Base-by-base conservation (phyloP, 2,888 invertebrate genomes). In the Melinaea marsaeus region DNA sequence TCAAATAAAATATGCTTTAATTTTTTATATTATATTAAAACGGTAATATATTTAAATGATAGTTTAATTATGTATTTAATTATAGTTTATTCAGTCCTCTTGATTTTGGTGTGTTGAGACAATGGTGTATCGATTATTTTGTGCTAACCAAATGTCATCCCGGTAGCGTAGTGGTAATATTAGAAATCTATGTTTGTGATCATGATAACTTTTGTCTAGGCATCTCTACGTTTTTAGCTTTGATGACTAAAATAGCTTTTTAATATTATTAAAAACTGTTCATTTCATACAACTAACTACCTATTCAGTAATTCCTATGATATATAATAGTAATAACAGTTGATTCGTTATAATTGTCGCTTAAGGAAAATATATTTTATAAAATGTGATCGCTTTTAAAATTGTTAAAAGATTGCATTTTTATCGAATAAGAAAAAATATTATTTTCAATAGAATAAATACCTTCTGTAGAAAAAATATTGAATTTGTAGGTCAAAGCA, bases 61-160 rank as follows among this genome's bases (percentile, higher is more conserved):
- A 32, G 32, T 51, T 57, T 55, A 13, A 58, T 37, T 69, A 69
- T 76, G 75, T 78, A 75, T 75, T 61, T 64, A 65, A 64, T 61
- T 66, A 55, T 55, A 45, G 13, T 57, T 61, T 57, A 67, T 67
- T 67, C 67, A 77, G 76, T 81, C 75, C 77, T 84, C 79, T 74
- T 76, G 77, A 81, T 84, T 86, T 87, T 77, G 77, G 88, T 86
- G 85, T 85, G 86, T 84, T 86, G 83, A 88, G 88, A 90, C 89
- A 90, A 90, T 90, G 89, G 90, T 89, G 85, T 90, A 90, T 90
- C 88, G 90, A 90, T 90, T 90, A 90, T 89, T 90, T 89, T 89
- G 84, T 86, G 86, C 86, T 85, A 86, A 88, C 85, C 87, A 89
- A 90, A 90, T 90, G 90, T 90, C 90, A 90, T 88, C 88, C 85